phyloP scores from a whole-genome alignment of 2,797 vertebrate genomes.

The Hipposideros larvatus region DNA sequence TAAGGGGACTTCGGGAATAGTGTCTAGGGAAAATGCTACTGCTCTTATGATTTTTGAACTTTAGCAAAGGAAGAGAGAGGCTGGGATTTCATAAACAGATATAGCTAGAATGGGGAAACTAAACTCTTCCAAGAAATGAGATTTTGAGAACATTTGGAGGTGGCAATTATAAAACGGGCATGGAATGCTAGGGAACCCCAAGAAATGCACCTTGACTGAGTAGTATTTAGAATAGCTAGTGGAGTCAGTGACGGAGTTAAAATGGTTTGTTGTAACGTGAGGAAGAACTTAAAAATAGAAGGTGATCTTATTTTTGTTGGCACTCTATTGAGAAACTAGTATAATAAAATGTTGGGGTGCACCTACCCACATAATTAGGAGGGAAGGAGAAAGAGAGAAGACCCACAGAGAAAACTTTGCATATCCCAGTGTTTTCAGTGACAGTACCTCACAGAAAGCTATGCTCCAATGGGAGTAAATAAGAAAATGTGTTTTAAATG shows the following conservation, averaged over 20 bases:
- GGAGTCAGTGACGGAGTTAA: not conserved
- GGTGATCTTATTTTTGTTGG: not conserved
- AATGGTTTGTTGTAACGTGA: not conserved
- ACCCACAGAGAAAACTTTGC: not conserved
- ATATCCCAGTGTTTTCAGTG: not conserved
- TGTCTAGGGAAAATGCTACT: not conserved
- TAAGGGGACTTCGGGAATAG: not conserved
- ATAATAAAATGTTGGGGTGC: not conserved
- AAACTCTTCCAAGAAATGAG: not conserved
- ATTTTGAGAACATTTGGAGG: slow-evolving; percentile 22
- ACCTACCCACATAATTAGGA: not conserved
- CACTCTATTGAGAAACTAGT: not conserved
- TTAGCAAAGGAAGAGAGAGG: not conserved
- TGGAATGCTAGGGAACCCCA: not conserved
- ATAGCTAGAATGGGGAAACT: not conserved
- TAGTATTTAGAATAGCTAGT: not conserved
- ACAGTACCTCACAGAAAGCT: not conserved
- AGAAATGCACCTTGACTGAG: not conserved
- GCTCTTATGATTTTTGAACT: not conserved
- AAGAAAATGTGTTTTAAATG: not conserved
- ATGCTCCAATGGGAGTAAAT: not conserved
- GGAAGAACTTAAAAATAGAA: not conserved
- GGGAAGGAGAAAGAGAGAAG: not conserved
- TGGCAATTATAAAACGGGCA: not conserved
- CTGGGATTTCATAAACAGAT: not conserved